Evolutionary conservation across 2,888 invertebrate species (phyloP).

Genomic region (Volucella bombylans): DNA sequence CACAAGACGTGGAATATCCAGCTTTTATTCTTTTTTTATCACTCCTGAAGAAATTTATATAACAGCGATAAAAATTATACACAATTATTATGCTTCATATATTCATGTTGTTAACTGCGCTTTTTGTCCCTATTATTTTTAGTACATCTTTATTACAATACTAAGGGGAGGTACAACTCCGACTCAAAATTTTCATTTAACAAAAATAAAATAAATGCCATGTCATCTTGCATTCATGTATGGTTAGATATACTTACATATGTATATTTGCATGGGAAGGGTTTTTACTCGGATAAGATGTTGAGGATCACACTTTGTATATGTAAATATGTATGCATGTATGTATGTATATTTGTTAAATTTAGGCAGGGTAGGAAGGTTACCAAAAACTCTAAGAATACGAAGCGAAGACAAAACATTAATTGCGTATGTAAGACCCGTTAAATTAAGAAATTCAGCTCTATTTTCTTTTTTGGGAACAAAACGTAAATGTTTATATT

Average conservation of each 20-base stretch:
- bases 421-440: conserved; percentile 61
- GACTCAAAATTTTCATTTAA: conserved; percentile 40
- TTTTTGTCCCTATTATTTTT: conserved; percentile 53
- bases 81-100: conserved; percentile 70
- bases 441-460: conserved; percentile 60
- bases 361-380: conserved; percentile 7
- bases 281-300: conserved; percentile 64
- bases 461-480: conserved; percentile 32
- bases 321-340: neutral
- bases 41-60: conserved; percentile 55
- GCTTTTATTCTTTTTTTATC: conserved; percentile 18
- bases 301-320: conserved; percentile 57
- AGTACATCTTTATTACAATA: conserved; percentile 31
- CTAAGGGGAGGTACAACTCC: conserved; percentile 15
- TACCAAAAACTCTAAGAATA: conserved; percentile 30
- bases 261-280: conserved; percentile 14
- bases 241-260: conserved; percentile 15
- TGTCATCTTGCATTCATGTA: conserved; percentile 57
- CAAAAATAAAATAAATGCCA: conserved; percentile 56
- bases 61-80: conserved; percentile 68
- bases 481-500: conserved; percentile 34
- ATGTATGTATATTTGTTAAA: too few species aligned
- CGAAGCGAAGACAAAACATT: conserved; percentile 60
- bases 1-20: conserved; percentile 29
- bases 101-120: conserved; percentile 68